These are phyloP conservation scores for Manduca sexta DNA, from an alignment of 1,140 invertebrate species.

Conservation along the genomic window DNA sequence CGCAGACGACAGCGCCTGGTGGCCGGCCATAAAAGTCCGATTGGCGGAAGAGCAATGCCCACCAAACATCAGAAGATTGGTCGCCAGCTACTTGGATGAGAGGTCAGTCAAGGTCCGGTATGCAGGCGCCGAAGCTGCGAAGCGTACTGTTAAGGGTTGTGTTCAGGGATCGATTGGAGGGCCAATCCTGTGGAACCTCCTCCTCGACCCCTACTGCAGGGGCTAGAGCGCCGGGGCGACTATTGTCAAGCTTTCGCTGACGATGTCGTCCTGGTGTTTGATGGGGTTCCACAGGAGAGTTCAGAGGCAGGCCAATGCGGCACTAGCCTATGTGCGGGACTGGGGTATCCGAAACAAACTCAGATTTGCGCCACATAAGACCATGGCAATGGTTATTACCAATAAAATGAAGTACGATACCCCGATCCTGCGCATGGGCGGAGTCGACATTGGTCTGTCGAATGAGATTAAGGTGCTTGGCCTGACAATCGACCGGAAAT, in stretches of 20 bases:
- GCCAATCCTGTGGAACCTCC: conserved; percentile 8
- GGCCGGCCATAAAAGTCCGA: conserved; percentile 2
- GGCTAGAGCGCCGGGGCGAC: neutral
- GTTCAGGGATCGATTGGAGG: conserved; percentile 1
- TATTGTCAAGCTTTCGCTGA: conserved; percentile 2
- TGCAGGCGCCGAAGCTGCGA: conserved; percentile 1
- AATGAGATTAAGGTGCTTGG: conserved; percentile 9
- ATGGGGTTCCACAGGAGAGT: neutral
- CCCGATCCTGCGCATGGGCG: conserved; percentile 7
- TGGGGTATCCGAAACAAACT: conserved; percentile 9
- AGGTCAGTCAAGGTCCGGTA: conserved; percentile 4
- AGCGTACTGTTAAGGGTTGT: conserved; percentile 3
- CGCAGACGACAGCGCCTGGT: neutral
- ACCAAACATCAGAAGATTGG: neutral
- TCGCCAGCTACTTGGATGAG: conserved; percentile 1
- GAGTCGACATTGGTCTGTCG: neutral
- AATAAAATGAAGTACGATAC: conserved; percentile 8
- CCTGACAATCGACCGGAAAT: conserved; percentile 1
- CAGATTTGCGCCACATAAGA: conserved; percentile 10
- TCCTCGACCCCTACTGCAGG: conserved; percentile 6
- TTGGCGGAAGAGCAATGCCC: neutral
- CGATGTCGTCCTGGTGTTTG: too few species aligned
- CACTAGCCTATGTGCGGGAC: neutral
- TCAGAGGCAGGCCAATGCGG: conserved; percentile 3
- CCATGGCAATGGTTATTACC: conserved; percentile 9